Evolutionary conservation across 2,797 vertebrate species (phyloP), one percentile per base, ranked within the genome.

Genomic region (Falco rusticolus): DNA sequence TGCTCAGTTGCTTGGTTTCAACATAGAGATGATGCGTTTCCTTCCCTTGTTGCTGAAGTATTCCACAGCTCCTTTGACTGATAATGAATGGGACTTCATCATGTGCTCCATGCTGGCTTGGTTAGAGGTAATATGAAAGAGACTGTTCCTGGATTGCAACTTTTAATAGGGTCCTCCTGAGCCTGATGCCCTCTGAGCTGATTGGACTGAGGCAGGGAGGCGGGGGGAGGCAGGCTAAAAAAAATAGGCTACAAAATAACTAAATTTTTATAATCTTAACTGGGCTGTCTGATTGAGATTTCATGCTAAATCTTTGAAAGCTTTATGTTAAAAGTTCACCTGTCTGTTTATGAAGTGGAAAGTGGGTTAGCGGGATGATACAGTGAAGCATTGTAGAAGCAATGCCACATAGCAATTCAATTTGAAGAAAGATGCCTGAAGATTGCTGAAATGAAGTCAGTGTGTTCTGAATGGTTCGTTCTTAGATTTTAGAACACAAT

Each of bases 91-190:
- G 99, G 99, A 99, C 97, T 99, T 99, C 72, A 87, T 99, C 94
- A 98, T 99, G 97, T 99, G 99, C 93, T 99, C 99, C 37, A 99
- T 99, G 99, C 95, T 99, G 92, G 98, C 99, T 41, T 99, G 99
- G 99, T 92, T 99, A 94, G 99, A 99, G 98, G 99, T 99, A 97
- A 98, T 64, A 26, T 28, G 22, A 48, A 54, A 72, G n/a, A 63
- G 5, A 31, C 18, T 54, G 2, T 61, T 61, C 31, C 10, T 60
- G n/a, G 6, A 14, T 17, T 70, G 33, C n/a, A 66, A 57, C 19
- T 75, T 72, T 37, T 43, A 19, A 20, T 28, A 47, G 45, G 28
- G 37, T 68, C 60, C 13, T 81, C 20, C 28, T 77, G 47, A 34
- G 72, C 20, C 28, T 77, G 47, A 33, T 69, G 41, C 31, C n/a